Evolutionary conservation across 2,888 invertebrate genomes (phyloP), one percentile per base, ranked within the genome.

Genomic region (Magallana nippona): DNA sequence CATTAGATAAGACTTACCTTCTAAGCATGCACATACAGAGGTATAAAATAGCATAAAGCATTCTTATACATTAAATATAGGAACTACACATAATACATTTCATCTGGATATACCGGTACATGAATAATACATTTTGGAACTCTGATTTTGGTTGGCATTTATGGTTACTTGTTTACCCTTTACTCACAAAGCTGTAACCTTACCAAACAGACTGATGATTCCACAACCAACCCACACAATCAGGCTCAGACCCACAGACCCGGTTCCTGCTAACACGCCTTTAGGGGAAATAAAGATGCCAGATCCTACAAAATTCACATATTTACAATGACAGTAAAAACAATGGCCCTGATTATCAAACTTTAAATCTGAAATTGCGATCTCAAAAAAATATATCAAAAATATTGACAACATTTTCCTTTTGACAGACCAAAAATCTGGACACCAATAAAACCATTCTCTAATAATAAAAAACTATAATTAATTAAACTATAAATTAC

Each of bases 241-340:
- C n/a, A 92, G 84, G 58, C 92, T 92, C 57, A 91, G 96, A 95
- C 98, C 98, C 95, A 98, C 97, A 94, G 98, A 98, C 95, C 97
- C 97, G 0, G 97, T 96, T 88, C 96, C 95, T 90, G 95, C 94
- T 95, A 98, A 95, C 94, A 99, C 96, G 95, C 98, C 98, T 95
- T 98, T 97, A 94, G 98, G 98, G 95, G 98, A 98, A 95, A 99
- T 98, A 96, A 99, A 99, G 95, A 99, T 98, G 96, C 98, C 98
- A 95, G 98, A 98, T 94, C 98, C 98, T 98, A 62, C 13, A 82
- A 82, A 19, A 32, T 58, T 22, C 5, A 77, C 77, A 32, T 44
- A 22, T 44, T 77, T 17, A 27, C 27, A 77, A 32, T 19, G 27
- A 17, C 77, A 22, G 10, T 44, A 77, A 77, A 19, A 77, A 22